A percentile compares a stretch with the other conserved stretches of the same genome.
These are phyloP conservation scores for Protodeltote pygarga DNA, from an alignment of 2,888 invertebrate species.

Conservation along the genomic window DNA sequence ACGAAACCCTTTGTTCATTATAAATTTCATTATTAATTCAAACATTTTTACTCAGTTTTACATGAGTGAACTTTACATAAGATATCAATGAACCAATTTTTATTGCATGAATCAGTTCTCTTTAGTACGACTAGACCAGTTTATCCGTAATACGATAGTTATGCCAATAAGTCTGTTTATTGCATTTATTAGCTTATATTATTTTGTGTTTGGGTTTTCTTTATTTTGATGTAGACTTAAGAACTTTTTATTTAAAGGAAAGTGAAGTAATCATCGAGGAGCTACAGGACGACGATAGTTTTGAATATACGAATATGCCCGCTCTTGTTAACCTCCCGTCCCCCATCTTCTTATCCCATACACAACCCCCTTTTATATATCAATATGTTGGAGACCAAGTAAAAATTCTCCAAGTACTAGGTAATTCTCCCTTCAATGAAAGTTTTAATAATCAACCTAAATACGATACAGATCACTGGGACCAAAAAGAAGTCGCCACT, in stretches of 20 bases:
- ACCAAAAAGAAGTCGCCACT: conserved; percentile 58
- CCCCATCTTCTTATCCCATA: conserved; percentile 75
- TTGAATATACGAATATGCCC: conserved; percentile 81
- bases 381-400: conserved; percentile 80
- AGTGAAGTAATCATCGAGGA: conserved; percentile 85
- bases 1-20: no score
- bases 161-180: conserved; percentile 69
- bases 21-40: background rate
- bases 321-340: conserved; percentile 74
- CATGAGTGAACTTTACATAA: background rate
- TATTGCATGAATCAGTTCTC: conserved; percentile 20
- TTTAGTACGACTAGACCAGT: conserved; percentile 7
- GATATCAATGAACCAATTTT: conserved; percentile 1
- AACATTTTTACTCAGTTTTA: conserved; percentile 5
- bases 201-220: conserved; percentile 51
- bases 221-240: conserved; percentile 77
- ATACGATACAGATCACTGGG: conserved; percentile 63
- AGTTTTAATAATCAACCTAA: conserved; percentile 57
- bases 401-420: conserved; percentile 78
- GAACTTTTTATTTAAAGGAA: conserved; percentile 85
- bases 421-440: conserved; percentile 71
- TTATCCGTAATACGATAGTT: conserved; percentile 21
- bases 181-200: conserved; percentile 77
- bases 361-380: conserved; percentile 80
- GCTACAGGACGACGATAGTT: conserved; percentile 79